These are phyloP conservation scores for Tineola bisselliella DNA, from an alignment of 2,888 invertebrate genomes.

Conservation along the genomic window DNA sequence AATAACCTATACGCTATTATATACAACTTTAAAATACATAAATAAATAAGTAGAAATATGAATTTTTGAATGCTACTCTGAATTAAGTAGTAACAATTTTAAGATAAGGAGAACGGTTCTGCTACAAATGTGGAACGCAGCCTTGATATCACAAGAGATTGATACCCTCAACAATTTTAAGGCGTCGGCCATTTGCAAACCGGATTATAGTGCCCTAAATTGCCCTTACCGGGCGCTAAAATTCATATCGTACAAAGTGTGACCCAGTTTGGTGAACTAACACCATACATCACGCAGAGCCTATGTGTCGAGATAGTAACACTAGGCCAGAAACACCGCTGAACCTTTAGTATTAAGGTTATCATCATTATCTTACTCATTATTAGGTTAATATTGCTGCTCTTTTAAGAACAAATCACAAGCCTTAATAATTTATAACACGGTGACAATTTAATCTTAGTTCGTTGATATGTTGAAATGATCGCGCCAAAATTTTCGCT, in stretches of 20 bases:
- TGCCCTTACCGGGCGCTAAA: constrained; percentile 41
- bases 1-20: no score
- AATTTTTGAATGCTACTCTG: not conserved
- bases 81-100: not conserved
- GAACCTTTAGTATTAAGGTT: constrained; percentile 23
- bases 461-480: no score
- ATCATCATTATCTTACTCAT: constrained; percentile 24
- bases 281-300: constrained; percentile 32
- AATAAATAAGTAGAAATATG: no score
- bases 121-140: not conserved
- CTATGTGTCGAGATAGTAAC: constrained; percentile 37
- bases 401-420: not conserved
- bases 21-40: no score
- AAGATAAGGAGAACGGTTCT: not conserved
- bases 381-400: constrained; percentile 11
- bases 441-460: no score
- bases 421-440: no score
- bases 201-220: constrained; percentile 52
- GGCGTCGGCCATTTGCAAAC: constrained; percentile 32
- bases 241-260: constrained; percentile 22
- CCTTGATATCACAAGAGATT: not conserved
- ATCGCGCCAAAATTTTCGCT: constrained; percentile 2
- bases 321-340: constrained; percentile 32
- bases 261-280: constrained; percentile 18
- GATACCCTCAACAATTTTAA: constrained; percentile 25